A percentile compares a stretch with the other conserved stretches of the same genome.
Conservation (phyloP, 1,140 invertebrate species). For the Sitobion miscanthi region DNA sequence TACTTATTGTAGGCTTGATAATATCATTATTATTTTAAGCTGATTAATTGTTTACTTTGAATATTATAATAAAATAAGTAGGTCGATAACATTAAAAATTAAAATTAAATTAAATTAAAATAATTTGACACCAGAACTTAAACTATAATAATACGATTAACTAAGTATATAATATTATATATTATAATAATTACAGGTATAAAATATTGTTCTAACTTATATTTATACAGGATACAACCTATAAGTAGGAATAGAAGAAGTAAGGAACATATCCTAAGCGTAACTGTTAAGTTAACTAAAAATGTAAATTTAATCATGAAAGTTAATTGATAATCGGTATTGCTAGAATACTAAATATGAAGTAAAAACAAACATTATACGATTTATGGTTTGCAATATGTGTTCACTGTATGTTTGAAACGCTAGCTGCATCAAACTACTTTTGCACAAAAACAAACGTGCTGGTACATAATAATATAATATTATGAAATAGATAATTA, state of each 20-base stretch:
- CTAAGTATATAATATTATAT: not conserved
- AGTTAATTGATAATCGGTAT: not conserved
- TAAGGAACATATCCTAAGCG: not conserved
- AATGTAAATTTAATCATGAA: not conserved
- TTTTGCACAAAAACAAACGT: not conserved
- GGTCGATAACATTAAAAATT: not conserved
- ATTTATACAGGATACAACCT: no score
- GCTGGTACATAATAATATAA: not conserved
- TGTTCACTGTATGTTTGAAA: not conserved
- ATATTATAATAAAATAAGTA: not conserved
- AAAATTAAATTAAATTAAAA: not conserved
- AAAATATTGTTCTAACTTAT: not conserved
- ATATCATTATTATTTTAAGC: not conserved
- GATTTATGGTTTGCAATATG: not conserved
- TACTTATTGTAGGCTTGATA: not conserved
- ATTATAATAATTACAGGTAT: not conserved
- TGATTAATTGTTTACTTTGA: not conserved
- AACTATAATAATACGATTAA: not conserved
- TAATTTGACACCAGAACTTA: not conserved
- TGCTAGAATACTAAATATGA: not conserved
- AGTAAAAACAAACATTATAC: not conserved
- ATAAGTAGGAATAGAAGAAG: no score
- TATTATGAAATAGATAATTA: not conserved
- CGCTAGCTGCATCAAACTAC: not conserved
- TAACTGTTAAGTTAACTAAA: not conserved